phyloP scores from a whole-genome alignment of 1,140 invertebrate genomes.

The Scylla paramamosain region DNA sequence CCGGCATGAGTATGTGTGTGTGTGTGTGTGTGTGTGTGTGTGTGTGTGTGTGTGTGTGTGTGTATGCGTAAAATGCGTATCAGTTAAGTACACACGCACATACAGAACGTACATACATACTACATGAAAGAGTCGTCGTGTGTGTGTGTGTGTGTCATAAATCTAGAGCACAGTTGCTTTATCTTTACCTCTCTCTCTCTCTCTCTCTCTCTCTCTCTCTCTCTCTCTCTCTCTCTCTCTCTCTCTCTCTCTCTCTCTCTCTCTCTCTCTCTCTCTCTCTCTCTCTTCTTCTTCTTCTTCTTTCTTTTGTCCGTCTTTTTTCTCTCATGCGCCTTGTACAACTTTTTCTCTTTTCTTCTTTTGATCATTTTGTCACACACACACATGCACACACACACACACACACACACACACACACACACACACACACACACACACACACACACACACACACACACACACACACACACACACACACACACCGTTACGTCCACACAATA shows the following conservation, averaged over 20 bases:
- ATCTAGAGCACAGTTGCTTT: neutral
- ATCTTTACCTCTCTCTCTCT: neutral
- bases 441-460: conserved; percentile 19
- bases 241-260: neutral
- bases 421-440: conserved; percentile 11
- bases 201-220: conserved; percentile 36
- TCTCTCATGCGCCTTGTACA: neutral
- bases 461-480: conserved; percentile 20
- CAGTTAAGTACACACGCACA: too few relatives aligned
- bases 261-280: conserved; percentile 45
- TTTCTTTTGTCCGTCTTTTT: neutral
- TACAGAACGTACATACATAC: too few relatives aligned
- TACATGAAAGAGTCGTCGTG: too few relatives aligned
- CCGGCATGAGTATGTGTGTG: neutral
- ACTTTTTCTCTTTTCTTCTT: neutral
- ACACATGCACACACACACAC: conserved; percentile 7
- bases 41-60: too few relatives aligned
- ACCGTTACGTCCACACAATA: conserved; percentile 12
- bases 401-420: conserved; percentile 16
- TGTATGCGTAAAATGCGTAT: too few relatives aligned
- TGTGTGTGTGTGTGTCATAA: neutral
- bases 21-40: too few relatives aligned
- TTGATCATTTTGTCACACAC: neutral
- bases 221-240: conserved; percentile 32
- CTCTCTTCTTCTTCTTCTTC: conserved; percentile 26